Evolutionary conservation across 2,888 invertebrate genomes (phyloP).

Genomic region (Rhogogaster chlorosoma): DNA sequence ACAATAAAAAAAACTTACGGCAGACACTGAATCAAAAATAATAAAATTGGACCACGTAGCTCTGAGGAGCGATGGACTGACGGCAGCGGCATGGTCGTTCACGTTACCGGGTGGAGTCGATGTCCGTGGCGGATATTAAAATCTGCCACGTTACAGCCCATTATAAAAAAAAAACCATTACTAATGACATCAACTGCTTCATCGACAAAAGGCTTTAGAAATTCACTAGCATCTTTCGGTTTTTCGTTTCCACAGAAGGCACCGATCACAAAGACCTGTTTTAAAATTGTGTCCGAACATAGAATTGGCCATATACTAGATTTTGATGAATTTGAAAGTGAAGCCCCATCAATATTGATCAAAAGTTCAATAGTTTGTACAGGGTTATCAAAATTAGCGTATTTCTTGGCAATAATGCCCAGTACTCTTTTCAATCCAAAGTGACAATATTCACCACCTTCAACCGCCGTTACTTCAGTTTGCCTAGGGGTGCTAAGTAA

Average conservation of each 20-base stretch:
- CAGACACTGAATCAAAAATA: too few relatives aligned
- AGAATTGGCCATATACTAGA: conserved; percentile 37
- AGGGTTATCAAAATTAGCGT: background rate
- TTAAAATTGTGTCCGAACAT: conserved; percentile 7
- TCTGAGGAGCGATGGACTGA: too few relatives aligned
- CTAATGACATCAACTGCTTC: conserved; percentile 5
- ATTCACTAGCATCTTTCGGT: conserved; percentile 24
- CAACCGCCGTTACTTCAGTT: background rate
- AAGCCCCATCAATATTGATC: conserved; percentile 19
- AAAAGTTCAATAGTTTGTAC: background rate
- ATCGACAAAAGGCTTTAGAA: conserved; percentile 4
- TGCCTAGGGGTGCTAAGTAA: conserved; percentile 24
- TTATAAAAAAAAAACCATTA: conserved; percentile 13
- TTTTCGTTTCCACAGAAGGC: conserved; percentile 13
- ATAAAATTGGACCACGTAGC: too few relatives aligned
- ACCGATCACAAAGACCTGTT: conserved; percentile 38
- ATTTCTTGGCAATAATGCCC: background rate
- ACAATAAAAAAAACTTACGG: too few relatives aligned
- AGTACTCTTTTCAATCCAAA: conserved; percentile 24
- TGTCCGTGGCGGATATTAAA: too few relatives aligned
- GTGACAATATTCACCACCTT: conserved; percentile 39
- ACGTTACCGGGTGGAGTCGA: too few relatives aligned
- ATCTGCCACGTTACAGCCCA: too few relatives aligned
- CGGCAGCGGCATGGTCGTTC: too few relatives aligned
- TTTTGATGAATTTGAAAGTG: conserved; percentile 8